Conservation (phyloP, 2,113 vertebrate genomes). For the Callorhinus ursinus region DNA sequence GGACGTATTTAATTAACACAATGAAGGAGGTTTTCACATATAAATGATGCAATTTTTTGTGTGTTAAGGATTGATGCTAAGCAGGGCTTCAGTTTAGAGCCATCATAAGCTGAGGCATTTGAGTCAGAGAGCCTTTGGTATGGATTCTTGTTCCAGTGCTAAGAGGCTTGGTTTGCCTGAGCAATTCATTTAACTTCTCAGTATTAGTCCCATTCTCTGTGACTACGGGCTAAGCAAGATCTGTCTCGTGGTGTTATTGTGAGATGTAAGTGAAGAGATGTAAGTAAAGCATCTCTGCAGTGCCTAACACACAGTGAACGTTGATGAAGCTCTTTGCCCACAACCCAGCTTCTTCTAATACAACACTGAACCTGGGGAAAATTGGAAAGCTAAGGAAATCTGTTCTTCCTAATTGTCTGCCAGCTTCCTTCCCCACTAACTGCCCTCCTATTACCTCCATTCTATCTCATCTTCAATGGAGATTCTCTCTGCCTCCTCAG, state of each 20-base stretch:
- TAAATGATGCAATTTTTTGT: background rate
- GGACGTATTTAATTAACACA: background rate
- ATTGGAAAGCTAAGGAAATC: background rate
- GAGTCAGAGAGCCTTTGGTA: background rate
- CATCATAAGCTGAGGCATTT: background rate
- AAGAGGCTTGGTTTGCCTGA: background rate
- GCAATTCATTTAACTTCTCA: background rate
- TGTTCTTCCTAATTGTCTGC: background rate
- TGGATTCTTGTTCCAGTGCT: background rate
- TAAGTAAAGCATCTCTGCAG: background rate
- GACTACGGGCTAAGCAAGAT: accelerated
- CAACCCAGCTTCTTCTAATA: background rate
- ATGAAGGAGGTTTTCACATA: background rate
- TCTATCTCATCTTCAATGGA: background rate
- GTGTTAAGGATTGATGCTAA: background rate
- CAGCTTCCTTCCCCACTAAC: background rate
- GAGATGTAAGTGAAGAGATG: background rate
- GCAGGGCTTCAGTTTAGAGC: background rate
- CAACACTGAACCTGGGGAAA: background rate
- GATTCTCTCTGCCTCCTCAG: background rate
- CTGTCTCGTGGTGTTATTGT: background rate
- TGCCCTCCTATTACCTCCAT: accelerated
- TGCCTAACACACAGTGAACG: background rate
- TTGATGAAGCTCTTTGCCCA: background rate
- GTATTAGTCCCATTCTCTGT: background rate